phyloP scores from a whole-genome alignment of 2,113 vertebrate genomes.

The Lontra canadensis region DNA sequence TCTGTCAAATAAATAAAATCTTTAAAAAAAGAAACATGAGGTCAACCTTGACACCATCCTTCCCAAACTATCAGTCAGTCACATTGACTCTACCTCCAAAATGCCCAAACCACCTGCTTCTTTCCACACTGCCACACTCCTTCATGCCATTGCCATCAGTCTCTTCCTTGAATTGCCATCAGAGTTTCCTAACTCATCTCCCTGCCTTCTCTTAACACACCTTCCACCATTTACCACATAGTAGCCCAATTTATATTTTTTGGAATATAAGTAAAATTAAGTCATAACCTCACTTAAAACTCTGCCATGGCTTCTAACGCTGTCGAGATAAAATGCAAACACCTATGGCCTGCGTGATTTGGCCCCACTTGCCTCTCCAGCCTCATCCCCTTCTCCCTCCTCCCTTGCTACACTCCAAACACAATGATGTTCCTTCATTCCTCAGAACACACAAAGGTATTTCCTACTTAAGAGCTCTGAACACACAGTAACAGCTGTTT shows the following conservation, averaged over 20 bases:
- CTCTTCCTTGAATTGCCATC: neutral
- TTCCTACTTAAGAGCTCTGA: neutral
- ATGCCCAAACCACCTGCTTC: neutral
- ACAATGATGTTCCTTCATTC: neutral
- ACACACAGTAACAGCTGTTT: neutral
- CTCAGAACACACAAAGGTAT: neutral
- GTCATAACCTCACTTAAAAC: neutral
- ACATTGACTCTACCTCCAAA: neutral
- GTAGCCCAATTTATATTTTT: neutral
- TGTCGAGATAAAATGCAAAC: conserved; percentile 23
- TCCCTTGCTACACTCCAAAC: neutral
- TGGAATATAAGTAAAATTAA: neutral
- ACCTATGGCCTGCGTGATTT: neutral
- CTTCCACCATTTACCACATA: neutral
- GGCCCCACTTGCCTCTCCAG: neutral
- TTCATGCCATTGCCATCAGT: neutral
- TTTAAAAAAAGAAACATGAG: neutral
- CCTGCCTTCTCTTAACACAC: neutral
- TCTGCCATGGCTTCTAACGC: conserved; percentile 3
- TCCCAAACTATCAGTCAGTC: neutral
- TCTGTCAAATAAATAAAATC: no score
- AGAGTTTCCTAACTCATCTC: conserved; percentile 26
- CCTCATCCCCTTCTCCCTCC: neutral
- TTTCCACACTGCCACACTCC: neutral
- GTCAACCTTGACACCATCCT: neutral